Percentiles rank a stretch among this genome's conserved stretches.
These are phyloP conservation scores for Chiroxiphia lanceolata DNA, from an alignment of 2,797 vertebrate species.

Conservation along the genomic window DNA sequence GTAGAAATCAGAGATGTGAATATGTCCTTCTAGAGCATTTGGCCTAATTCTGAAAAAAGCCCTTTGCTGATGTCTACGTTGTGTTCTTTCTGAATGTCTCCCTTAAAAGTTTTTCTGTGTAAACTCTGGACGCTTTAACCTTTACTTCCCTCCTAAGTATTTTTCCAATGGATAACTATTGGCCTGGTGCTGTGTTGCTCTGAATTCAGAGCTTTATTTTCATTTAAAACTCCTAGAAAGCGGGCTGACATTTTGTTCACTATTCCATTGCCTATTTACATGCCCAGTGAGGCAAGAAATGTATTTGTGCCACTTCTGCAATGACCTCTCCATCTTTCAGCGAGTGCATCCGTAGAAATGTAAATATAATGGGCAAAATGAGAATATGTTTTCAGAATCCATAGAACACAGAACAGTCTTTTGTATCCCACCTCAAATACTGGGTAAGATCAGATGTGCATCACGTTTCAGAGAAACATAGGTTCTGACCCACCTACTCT, in stretches of 20 bases:
- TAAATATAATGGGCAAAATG: not conserved
- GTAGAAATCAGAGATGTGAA: not conserved
- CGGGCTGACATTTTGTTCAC: not conserved
- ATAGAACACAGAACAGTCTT: not conserved
- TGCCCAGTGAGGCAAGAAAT: not conserved
- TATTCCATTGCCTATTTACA: not conserved
- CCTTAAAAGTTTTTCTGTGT: not conserved
- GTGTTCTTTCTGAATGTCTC: not conserved
- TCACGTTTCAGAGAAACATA: not conserved
- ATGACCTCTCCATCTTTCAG: not conserved
- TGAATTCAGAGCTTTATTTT: not conserved
- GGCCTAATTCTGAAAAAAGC: not conserved
- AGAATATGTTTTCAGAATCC: not conserved
- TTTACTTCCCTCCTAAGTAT: not conserved
- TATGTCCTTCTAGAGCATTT: not conserved
- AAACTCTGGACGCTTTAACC: not conserved
- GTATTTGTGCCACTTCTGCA: not conserved
- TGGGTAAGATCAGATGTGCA: not conserved
- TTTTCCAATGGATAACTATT: not conserved
- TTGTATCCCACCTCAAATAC: not conserved
- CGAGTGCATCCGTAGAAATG: not conserved
- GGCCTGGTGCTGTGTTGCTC: not conserved
- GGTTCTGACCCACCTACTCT: not conserved
- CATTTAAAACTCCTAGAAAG: not conserved
- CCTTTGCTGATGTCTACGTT: fast-evolving